These are phyloP conservation scores for Spodoptera frugiperda DNA, from an alignment of 1,140 invertebrate species.

Conservation along the genomic window DNA sequence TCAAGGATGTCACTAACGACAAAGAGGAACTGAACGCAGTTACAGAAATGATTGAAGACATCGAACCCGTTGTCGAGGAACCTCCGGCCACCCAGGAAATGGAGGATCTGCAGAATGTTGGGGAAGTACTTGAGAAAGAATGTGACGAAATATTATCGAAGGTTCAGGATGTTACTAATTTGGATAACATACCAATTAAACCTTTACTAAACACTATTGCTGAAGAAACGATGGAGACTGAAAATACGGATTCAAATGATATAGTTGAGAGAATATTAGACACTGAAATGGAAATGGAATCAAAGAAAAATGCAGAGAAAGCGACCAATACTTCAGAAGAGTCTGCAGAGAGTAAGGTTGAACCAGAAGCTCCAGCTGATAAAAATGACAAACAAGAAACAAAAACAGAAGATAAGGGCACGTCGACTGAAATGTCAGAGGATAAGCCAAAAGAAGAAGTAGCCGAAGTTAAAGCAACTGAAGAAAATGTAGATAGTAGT, in stretches of 20 bases:
- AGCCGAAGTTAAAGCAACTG: conserved; percentile 38
- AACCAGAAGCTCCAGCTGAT: neutral
- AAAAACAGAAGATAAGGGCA: conserved; percentile 1
- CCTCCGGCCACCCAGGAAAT: conserved; percentile 69
- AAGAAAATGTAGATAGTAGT: conserved; percentile 50
- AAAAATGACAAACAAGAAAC: conserved; percentile 13
- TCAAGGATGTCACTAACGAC: conserved; percentile 70
- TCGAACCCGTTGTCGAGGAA: conserved; percentile 77
- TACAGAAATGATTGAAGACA: conserved; percentile 70
- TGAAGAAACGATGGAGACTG: conserved; percentile 79
- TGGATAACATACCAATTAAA: conserved; percentile 76
- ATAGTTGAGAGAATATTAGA: conserved; percentile 78
- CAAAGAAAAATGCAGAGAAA: conserved; percentile 62
- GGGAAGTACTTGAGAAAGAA: conserved; percentile 79
- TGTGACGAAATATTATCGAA: conserved; percentile 81
- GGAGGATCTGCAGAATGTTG: conserved; percentile 76
- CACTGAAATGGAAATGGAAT: conserved; percentile 71
- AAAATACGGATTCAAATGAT: conserved; percentile 74
- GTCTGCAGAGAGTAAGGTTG: conserved; percentile 11
- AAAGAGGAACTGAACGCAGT: conserved; percentile 64
- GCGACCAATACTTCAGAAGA: conserved; percentile 49
- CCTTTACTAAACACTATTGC: conserved; percentile 73
- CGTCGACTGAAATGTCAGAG: conserved; percentile 1
- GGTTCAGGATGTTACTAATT: conserved; percentile 79
- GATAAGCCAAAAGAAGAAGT: conserved; percentile 36